Percentiles rank a stretch among this genome's conserved stretches.
phyloP scores from a whole-genome alignment of 2,113 vertebrate species.

The Alectura lathami region DNA sequence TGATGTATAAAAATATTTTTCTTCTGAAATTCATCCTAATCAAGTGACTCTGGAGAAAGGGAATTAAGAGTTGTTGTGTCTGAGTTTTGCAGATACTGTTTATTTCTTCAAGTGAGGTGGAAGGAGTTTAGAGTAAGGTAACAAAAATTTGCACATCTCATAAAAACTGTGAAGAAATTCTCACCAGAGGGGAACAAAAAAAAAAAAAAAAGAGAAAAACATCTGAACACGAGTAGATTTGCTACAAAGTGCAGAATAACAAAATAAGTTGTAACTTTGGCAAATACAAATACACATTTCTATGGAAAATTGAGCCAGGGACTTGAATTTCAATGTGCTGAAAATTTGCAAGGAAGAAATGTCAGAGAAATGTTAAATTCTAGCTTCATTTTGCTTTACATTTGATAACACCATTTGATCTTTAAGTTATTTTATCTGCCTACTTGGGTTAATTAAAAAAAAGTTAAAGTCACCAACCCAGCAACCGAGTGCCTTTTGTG shows the following conservation, averaged over 20 bases:
- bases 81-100: background rate
- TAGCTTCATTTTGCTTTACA: background rate
- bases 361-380: background rate
- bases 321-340: background rate
- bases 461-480: background rate
- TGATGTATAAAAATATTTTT: background rate
- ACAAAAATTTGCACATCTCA: background rate
- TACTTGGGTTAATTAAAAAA: background rate
- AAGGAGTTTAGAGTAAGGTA: background rate
- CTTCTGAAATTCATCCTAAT: background rate
- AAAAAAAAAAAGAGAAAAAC: background rate
- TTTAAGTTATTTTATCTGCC: background rate
- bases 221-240: background rate
- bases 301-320: background rate
- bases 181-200: too few species aligned
- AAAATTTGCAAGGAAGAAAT: background rate
- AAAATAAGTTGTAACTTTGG: background rate
- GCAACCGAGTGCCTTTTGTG: background rate
- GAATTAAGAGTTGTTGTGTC: fast-evolving
- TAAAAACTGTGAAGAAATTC: background rate
- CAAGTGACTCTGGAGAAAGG: background rate
- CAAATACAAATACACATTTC: background rate
- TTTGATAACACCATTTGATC: background rate
- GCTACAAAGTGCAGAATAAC: background rate
- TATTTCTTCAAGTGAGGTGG: background rate